Evolutionary conservation across 2,797 vertebrate genomes (phyloP), one percentile per base, ranked within the genome.

Genomic region (Sebastes baramenuke): DNA sequence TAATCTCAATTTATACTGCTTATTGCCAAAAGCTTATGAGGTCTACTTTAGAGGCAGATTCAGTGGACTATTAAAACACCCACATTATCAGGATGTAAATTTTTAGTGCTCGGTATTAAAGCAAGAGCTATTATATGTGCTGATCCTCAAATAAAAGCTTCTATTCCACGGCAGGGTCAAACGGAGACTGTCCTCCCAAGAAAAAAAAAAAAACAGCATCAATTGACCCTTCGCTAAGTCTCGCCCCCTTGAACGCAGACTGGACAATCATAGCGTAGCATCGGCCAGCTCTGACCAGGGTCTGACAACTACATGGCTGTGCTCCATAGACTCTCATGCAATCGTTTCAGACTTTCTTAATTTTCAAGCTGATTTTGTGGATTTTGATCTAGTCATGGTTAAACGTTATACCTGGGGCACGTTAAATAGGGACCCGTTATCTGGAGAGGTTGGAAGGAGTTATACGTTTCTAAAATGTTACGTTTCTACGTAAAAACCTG

Each of bases 11-110:
- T 77, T 77, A 79, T 75, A 82, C 84, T 79, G n/a, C 56, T 73
- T 75, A 85, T 75, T 81, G 82, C 84, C 72, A 88, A 85, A 84
- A 83, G 77, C 65, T 79, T 79, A 72, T 32, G 85, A 78, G 49
- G 67, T 84, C 83, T 82, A 79, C 67, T 90, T 83, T 59, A 78
- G 76, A 86, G 75, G 67, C 65, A 76, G 81, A 84, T 76, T 81
- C 85, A 87, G 79, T 70, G 73, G 46, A 54, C 77, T 82, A 82
- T 87, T 86, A 89, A 89, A 84, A 42, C 38, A 42, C 38, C 18
- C 65, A 77, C 72, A 74, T 82, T 24, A 84, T 74, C 60, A 81
- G n/a, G 67, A 83, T 82, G 79, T 83, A 77, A 62, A 80, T 76
- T 79, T 89, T 81, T 83, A 88, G 82, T 68, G 72, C 64, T 66